Base-by-base conservation (phyloP, 2,797 vertebrate genomes). In the Neosilurus mollespiculum region DNA sequence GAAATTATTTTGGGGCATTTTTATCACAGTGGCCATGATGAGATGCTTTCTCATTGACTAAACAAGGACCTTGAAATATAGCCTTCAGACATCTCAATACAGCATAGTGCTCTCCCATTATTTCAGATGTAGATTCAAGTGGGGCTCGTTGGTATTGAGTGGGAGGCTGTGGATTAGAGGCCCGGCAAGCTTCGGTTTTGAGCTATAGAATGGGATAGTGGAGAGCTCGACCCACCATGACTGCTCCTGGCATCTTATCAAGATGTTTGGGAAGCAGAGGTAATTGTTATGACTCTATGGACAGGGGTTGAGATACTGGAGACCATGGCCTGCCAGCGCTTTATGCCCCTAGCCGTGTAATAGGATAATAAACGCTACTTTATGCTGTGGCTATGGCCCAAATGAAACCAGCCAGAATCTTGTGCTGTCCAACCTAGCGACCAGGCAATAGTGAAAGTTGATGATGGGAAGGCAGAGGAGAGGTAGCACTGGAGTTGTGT, bases 361-460 rank as follows among this genome's bases (percentile, higher is more conserved):
- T 95, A 96, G 95, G 96, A 97, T 97, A 96, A 97, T 96, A 96
- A 96, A 96, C 90, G 95, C 95, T 95, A 92, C 95, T 96, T 96
- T 96, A 95, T 94, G 93, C 86, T 85, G 94, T 94, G 94, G 94
- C 95, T 77, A 90, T 93, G 90, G 92, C 90, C 85, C 67, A 82
- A 70, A 84, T 81, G 37, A 80, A 87, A 81, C 77, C 77, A 88
- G 65, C 70, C 66, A 73, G 70, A 83, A 78, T 59, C 61, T 86
- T 80, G 77, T 78, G 70, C 69, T 12, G 75, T 69, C 77, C 34
- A 75, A 43, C 64, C 77, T 26, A 34, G 43, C 84, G 72, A 79
- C 72, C 49, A 62, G 75, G 78, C 73, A 81, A 85, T 84, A 43
- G 82, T 1, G 81, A 82, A 72, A 83, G 53, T 81, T 22, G 62